Base-by-base conservation (phyloP, 2,888 invertebrate species). In the Tipula vernalis region DNA sequence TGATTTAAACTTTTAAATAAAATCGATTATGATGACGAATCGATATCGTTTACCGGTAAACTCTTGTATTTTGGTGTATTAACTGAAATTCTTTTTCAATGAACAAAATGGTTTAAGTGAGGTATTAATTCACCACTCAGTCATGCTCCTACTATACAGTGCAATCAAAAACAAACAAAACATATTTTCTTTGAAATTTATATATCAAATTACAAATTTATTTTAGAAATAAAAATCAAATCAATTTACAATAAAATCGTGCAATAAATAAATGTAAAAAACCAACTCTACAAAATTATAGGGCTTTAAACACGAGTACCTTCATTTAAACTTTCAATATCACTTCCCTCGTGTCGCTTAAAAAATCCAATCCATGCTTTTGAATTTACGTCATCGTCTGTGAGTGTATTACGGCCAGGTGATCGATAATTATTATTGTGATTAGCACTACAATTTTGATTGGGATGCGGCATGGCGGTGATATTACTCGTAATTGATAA, bases 351-450 rank as follows among this genome's bases (percentile, higher is more conserved):
- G 57, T 88, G 87, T 3, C 87, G 87, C 13, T 87, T 87, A 83
- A 88, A 88, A 86, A 88, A 88, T 44, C 88, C 88, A 85, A 88
- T 86, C 88, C 88, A 88, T 10, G 88, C 88, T 83, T 88, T 88
- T 1, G 88, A 86, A 86, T 88, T 88, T 5, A 86, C 71, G 36
- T 87, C 44, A 51, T 88, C 87, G 44, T 51, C 86, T 18, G 86
- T 87, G 51, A 88, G 87, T 6, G 88, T 87, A 10, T 87, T 87
- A 71, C 87, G 86, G 15, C 87, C 87, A 15, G 87, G 28, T 28
- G 28, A 51, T 39, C 85, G 87, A 10, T 28, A 71, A 15, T n/a
- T 84, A 42, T n/a, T 18, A 28, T 8, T 44, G 39, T 84, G 28
- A 28, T 28, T 28, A 28, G 1, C 28, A 28, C 28, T 28, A 28